Evolutionary conservation across 2,797 vertebrate genomes (phyloP).

Genomic region (Hylomyscus alleni): DNA sequence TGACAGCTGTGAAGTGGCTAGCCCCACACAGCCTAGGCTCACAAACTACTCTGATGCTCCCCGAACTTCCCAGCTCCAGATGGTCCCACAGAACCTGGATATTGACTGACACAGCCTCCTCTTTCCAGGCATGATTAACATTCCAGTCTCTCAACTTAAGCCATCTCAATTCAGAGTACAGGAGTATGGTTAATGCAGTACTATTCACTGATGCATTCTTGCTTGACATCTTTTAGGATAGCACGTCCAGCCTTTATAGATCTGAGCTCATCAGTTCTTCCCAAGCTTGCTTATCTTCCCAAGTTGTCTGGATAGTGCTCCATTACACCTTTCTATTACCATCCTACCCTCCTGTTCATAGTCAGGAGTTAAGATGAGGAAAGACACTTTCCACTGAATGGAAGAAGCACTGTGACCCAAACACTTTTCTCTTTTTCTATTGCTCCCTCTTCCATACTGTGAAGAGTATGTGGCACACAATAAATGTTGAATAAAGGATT

Average conservation of each 20-base stretch:
- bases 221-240: background rate
- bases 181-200: background rate
- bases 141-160: background rate
- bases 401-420: background rate
- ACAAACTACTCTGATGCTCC: background rate
- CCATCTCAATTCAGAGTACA: background rate
- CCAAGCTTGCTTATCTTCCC: background rate
- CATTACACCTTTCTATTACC: background rate
- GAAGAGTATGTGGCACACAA: background rate
- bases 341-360: background rate
- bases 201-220: background rate
- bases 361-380: slow-evolving; percentile 12
- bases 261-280: background rate
- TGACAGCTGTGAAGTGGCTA: background rate
- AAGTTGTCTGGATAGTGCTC: background rate
- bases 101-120: background rate
- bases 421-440: background rate
- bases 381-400: background rate
- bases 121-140: background rate
- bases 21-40: background rate
- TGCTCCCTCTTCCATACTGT: background rate
- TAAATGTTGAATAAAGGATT: slow-evolving; percentile 37
- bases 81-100: background rate
- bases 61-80: background rate
- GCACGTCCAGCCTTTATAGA: background rate